phyloP scores from a whole-genome alignment of 2,113 vertebrate species.

The Salvelinus alpinus region DNA sequence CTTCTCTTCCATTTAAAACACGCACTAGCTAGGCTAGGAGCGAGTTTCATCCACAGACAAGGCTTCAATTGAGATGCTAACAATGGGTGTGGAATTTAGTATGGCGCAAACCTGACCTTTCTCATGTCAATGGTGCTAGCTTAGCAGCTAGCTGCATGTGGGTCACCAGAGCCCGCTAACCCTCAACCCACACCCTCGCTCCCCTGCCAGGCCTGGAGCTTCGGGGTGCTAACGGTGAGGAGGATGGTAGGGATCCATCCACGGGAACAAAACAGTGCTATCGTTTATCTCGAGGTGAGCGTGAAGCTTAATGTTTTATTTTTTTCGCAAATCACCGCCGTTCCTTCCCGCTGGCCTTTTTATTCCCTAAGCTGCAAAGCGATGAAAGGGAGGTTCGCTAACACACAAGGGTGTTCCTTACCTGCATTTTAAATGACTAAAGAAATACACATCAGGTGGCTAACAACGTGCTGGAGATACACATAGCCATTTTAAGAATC shows the following conservation, averaged over 20 bases:
- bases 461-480: neutral
- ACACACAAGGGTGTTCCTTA: constrained; percentile 38
- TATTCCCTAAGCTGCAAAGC: constrained; percentile 61
- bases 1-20: no score
- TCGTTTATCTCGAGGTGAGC: constrained; percentile 45
- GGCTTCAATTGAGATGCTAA: neutral
- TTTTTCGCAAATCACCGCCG: constrained; percentile 63
- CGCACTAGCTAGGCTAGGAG: no score
- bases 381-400: constrained; percentile 54
- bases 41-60: neutral
- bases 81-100: neutral
- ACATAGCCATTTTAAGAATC: constrained; percentile 19
- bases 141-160: constrained; percentile 6
- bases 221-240: no score
- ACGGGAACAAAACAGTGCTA: constrained; percentile 40
- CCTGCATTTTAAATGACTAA: neutral
- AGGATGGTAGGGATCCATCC: no score
- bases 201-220: neutral
- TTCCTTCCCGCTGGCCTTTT: constrained; percentile 66
- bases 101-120: constrained; percentile 1
- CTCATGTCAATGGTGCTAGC: neutral
- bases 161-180: neutral
- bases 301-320: constrained; percentile 11
- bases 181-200: no score
- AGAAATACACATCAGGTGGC: neutral